A percentile compares a stretch with the other conserved stretches of the same genome.
phyloP scores from a whole-genome alignment of 2,888 invertebrate genomes.

The Drosophila vallismaia region DNA sequence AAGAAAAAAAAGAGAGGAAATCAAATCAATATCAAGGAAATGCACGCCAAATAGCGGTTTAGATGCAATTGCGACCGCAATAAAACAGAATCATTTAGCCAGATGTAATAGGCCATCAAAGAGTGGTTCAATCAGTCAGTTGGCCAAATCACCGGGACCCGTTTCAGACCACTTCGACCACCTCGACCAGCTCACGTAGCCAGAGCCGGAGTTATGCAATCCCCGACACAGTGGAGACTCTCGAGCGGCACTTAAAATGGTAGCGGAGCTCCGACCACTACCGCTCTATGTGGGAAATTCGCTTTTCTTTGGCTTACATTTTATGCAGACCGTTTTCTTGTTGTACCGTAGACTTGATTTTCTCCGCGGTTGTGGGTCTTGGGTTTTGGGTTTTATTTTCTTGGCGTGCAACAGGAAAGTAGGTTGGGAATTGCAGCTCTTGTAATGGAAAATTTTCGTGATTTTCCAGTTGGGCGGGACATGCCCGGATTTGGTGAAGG shows the following conservation, averaged over 20 bases:
- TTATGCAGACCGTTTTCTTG: slow-evolving; percentile 18
- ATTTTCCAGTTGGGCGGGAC: slow-evolving; percentile 50
- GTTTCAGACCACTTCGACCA: slow-evolving; percentile 19
- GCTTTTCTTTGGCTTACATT: slow-evolving; percentile 47
- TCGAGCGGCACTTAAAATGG: slow-evolving; percentile 8
- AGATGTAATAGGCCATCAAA: slow-evolving; percentile 6
- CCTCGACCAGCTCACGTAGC: slow-evolving; percentile 31
- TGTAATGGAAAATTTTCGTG: slow-evolving; percentile 35
- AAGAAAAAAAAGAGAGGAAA: slow-evolving; percentile 15
- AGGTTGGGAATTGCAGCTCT: slow-evolving; percentile 10
- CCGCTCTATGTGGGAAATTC: slow-evolving; percentile 25
- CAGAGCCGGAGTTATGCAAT: slow-evolving; percentile 52
- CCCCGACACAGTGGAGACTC: slow-evolving; percentile 29
- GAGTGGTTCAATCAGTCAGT: slow-evolving; percentile 50
- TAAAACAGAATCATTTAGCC: slow-evolving; percentile 32
- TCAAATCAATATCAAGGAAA: slow-evolving; percentile 22
- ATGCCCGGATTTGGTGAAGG: slow-evolving; percentile 24
- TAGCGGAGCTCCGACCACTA: slow-evolving; percentile 17
- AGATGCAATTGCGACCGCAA: slow-evolving; percentile 19
- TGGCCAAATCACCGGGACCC: slow-evolving; percentile 42
- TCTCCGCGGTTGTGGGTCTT: background rate
- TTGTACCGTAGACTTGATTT: slow-evolving; percentile 7
- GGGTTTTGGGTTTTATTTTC: background rate
- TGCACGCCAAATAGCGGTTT: slow-evolving; percentile 8
- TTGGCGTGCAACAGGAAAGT: slow-evolving; percentile 7